Base-by-base conservation (phyloP, 2,797 vertebrate species). In the Molossus alvarezi region DNA sequence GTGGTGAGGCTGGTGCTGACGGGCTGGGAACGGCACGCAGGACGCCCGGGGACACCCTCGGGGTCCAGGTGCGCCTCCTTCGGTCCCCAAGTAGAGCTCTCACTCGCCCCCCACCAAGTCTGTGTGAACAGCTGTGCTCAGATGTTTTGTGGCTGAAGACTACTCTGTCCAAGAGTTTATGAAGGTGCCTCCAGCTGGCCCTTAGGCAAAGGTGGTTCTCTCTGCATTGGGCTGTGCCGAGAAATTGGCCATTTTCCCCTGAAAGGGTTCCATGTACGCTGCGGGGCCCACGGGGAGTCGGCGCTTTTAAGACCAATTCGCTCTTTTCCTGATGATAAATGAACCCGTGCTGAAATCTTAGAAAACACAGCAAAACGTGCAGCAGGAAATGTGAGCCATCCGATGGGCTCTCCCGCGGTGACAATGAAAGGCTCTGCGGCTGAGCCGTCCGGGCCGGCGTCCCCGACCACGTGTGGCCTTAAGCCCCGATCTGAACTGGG, bases 401-500 rank as follows among this genome's bases (percentile, higher is more conserved):
- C 29, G 0, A 0, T 1, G 5, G 9, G 7, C 48, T 53, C 72
- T 33, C 14, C 76, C 37, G 29, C 15, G 27, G 2, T 14, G 5
- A 17, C 1, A 14, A 58, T 13, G 6, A 55, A 51, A 45, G 65
- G 7, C 37, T 33, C 29, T 0, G 5, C 10, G 7, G 41, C 76
- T 20, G 0, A 18, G 72, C 48, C 3, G 4, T 8, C 72, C 10
- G 0, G 5, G 0, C 6, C 1, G 15, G 8, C 0, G 8, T 1
- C 51, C 2, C 67, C 2, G 18, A 4, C 33, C 57, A 8, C 20
- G 5, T 0, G 2, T 3, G 60, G 65, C 55, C 18, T 11, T 8
- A 60, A 79, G 75, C 18, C 53, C 23, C 6, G 37, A 37, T 48
- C 73, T 58, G n/a, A 12, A 14, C 18, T 0, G 21, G 48, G 41